phyloP scores from a whole-genome alignment of 2,113 vertebrate genomes.

The Etia nguti region DNA sequence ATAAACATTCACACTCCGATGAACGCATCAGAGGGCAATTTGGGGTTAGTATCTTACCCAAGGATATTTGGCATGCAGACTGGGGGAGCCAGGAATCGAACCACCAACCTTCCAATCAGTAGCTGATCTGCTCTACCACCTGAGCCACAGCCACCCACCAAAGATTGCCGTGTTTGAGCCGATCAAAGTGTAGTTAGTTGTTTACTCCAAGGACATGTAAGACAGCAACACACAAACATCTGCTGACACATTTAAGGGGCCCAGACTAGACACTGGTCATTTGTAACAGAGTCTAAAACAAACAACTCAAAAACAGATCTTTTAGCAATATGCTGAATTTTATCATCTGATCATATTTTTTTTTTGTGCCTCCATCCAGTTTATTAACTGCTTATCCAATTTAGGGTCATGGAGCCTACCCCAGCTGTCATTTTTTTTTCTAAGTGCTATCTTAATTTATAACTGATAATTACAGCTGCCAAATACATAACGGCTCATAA shows the following conservation, averaged over 20 bases:
- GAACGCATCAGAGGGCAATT: too few species aligned
- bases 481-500: background rate
- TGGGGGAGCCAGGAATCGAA: too few species aligned
- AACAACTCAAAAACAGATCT: background rate
- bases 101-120: too few species aligned
- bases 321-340: background rate
- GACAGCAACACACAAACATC: background rate
- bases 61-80: too few species aligned
- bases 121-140: too few species aligned
- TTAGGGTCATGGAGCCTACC: background rate
- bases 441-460: background rate
- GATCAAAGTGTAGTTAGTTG: background rate
- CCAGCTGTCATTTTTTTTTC: background rate
- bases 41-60: too few species aligned
- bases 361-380: background rate
- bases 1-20: too few species aligned
- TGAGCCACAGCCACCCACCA: too few species aligned
- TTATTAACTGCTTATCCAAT: background rate
- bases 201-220: background rate
- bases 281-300: background rate
- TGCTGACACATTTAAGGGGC: background rate
- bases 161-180: background rate
- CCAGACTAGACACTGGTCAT: background rate
- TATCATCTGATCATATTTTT: background rate
- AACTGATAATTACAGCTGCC: background rate